Base-by-base conservation (phyloP, 2,797 vertebrate genomes). In the Cirrhinus molitorella region DNA sequence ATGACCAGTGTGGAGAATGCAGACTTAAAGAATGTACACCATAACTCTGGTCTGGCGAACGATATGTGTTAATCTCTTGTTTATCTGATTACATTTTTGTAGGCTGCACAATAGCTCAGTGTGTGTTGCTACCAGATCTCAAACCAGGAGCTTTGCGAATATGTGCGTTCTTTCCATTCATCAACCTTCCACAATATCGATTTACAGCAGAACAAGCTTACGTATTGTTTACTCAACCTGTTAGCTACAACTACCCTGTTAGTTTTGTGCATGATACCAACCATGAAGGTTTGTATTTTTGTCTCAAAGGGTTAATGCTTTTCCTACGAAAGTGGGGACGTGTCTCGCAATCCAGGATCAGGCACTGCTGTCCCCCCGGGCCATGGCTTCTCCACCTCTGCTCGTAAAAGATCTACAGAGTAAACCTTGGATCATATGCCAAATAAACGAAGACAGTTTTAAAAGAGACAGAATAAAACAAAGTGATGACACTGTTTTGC, bases 261-360 rank as follows among this genome's bases (percentile, higher is more conserved):
- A n/a, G 51, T n/a, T 43, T 19, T 65, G n/a, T 63, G 25, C 59
- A 82, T 51, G 65, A 79, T 66, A n/a, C 59, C 68, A 81, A n/a
- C n/a, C 31, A 74, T 67, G 47, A 66, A 53, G 4, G 31, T 57
- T 57, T 75, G 17, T 49, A 25, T 47, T 45, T 83, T 63, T 53
- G 9, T 75, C 31, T 28, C 82, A 87, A 90, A 83, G 90, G 90
- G 91, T 94, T 93, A 91, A 94, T 88, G 13, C 43, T 68, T 87
- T 89, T 93, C 89, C 89, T 31, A 34, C 87, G 75, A 85, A 80
- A 88, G 70, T 65, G 78, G 89, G 90, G 90, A 91, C 31, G 78
- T 80, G 89, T 88, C 90, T 92, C 85, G 16, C 92, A 90, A 92
- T 93, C 89, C 91, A 83, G 85, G 90, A 92, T 93, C 88, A 91